phyloP scores from a whole-genome alignment of 2,888 invertebrate species.

The Lithophane leautieri region DNA sequence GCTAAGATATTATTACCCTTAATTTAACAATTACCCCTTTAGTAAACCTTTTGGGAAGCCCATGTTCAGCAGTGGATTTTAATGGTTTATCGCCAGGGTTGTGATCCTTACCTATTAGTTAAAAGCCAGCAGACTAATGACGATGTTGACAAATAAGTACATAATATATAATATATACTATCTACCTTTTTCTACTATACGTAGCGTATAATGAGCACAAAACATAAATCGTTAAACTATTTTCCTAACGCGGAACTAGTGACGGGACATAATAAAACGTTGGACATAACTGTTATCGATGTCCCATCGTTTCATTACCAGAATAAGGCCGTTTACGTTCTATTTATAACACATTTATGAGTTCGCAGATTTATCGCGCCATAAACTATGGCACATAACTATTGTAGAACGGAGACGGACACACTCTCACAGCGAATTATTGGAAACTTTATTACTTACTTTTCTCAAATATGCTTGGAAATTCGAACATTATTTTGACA shows the following conservation, averaged over 20 bases:
- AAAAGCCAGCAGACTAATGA: not conserved
- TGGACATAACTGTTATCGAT: slow-evolving; percentile 41
- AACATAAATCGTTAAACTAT: slow-evolving; percentile 22
- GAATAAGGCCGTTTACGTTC: slow-evolving; percentile 18
- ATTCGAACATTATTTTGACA: too few relatives aligned
- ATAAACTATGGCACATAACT: slow-evolving; percentile 34
- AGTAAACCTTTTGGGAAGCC: not conserved
- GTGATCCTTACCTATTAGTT: not conserved
- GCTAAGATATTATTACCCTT: too few relatives aligned
- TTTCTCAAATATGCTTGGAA: too few relatives aligned
- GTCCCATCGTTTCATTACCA: slow-evolving; percentile 22
- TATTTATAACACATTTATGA: slow-evolving; percentile 42
- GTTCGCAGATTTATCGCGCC: slow-evolving; percentile 43
- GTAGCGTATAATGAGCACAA: not conserved
- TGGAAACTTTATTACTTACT: slow-evolving; percentile 17
- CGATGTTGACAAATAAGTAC: not conserved
- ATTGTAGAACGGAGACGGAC: slow-evolving; percentile 1
- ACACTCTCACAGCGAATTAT: slow-evolving; percentile 10
- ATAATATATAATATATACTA: not conserved
- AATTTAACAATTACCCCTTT: too few relatives aligned
- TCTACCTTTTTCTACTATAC: not conserved
- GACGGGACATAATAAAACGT: slow-evolving; percentile 34
- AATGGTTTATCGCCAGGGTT: not conserved
- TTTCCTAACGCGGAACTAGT: slow-evolving; percentile 15
- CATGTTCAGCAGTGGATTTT: not conserved